Evolutionary conservation across 2,113 vertebrate species (phyloP), one percentile per base, ranked within the genome.

Genomic region (Mellivora capensis): DNA sequence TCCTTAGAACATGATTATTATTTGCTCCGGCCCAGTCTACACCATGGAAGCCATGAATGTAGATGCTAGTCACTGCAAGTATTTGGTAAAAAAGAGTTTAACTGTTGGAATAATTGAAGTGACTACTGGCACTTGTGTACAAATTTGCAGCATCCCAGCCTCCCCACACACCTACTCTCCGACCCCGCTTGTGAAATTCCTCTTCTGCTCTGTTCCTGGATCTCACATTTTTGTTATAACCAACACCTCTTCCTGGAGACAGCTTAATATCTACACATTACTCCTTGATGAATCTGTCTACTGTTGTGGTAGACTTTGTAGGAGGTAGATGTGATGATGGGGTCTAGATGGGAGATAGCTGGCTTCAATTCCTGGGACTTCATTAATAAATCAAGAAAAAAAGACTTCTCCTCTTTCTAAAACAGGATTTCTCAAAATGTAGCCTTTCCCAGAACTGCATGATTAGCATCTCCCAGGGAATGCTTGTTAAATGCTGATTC

Each of bases 41-140:
- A 34, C 47, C 13, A 39, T 76, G 29, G 64, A 47, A 59, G 37
- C 86, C 62, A 34, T 90, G 64, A 83, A 67, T 21, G 27, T 29
- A 72, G 34, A 59, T 64, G 29, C 44, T 37, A 67, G 44, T 72
- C 37, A 69, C 42, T 81, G 31, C 21, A 81, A 87, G 81, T 49
- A 59, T 76, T 77, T 93, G 34, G 80, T 57, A 62, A 94, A 92
- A 84, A 62, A 93, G 31, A 87, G 25, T 86, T 86, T 49, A 91
- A 54, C 62, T 62, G 79, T 94, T 94, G 88, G 49, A 80, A 82
- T 69, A 88, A 82, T 21, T 81, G 44, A 83, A 39, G 18, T 29
- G n/a, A 72, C 91, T 76, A 54, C 25, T 29, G 49, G 61, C 10
- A 67, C 29, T 52, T 88, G 31, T 14, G 39, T 49, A 27, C 21